These are phyloP conservation scores for Bellardia pandia DNA, from an alignment of 2,888 invertebrate species.

Conservation along the genomic window DNA sequence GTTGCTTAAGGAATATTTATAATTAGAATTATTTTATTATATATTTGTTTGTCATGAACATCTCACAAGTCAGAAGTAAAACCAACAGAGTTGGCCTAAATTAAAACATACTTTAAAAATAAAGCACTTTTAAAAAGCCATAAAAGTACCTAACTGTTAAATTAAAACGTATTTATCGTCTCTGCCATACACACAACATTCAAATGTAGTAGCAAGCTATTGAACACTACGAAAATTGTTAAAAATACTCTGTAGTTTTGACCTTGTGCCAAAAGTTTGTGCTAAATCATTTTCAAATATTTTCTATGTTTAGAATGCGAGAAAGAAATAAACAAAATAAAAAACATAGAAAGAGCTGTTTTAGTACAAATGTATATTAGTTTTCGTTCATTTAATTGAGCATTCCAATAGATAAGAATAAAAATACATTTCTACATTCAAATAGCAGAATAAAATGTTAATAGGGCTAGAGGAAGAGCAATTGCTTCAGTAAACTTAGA, in stretches of 20 bases:
- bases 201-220: constrained; percentile 44
- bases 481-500: constrained; percentile 9
- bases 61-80: neutral
- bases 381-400: constrained; percentile 38
- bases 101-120: neutral
- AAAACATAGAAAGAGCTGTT: constrained; percentile 34
- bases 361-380: constrained; percentile 11
- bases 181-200: constrained; percentile 7
- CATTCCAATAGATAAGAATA: constrained; percentile 46
- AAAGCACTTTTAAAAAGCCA: neutral
- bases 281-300: constrained; percentile 63
- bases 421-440: constrained; percentile 39
- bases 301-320: constrained; percentile 66
- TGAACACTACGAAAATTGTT: constrained; percentile 40
- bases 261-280: constrained; percentile 73
- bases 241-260: constrained; percentile 59
- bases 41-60: neutral
- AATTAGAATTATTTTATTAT: constrained; percentile 1
- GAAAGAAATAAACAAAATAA: constrained; percentile 17
- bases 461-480: constrained; percentile 2
- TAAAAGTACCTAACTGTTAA: neutral
- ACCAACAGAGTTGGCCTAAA: neutral
- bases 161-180: neutral
- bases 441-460: constrained; percentile 23
- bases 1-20: neutral